Base-by-base conservation (phyloP, 92 coral and sea anemone species). In the Palythoa grandis region DNA sequence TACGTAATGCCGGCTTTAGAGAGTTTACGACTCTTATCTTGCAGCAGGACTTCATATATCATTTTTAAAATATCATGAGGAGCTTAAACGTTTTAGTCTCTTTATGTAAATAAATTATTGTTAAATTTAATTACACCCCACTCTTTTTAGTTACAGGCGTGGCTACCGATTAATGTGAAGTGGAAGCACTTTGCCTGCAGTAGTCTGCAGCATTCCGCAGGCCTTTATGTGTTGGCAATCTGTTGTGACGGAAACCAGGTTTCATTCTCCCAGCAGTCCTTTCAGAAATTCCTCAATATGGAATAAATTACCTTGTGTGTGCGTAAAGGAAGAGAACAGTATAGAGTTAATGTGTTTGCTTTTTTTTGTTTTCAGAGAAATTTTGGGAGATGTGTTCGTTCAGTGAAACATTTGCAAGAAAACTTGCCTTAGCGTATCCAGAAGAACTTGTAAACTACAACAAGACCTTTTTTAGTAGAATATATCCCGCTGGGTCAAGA, bases 301-400 rank as follows among this genome's bases (percentile, higher is more conserved):
- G 11, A 56, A 56, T 56, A 56, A 56, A 56, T 56, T 12, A 56
- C 11, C 61, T 56, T 56, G 61, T 56, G 61, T 13, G 61, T 56
- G 19, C 16, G 15, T 19, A 17, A 8, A 63, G 69, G 69, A 58
- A n/a, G 20, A 58, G 65, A 58, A 2, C 65, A 58, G 65, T 58
- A 56, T 56, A 19, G 7, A 63, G 22, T 19, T n/a, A 63, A 63
- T 11, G 22, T 60, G 3, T 19, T 19, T 63, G 24, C 19, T 63
- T 63, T 19, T 0, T 63, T 63, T 63, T 63, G 7, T 63, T 19
- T 63, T 37, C 82, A 97, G 99, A 97, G 80, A 90, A 93, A 88
- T 95, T 89, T 85, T 97, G 98, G 98, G 99, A 97, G 54, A 91
- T 97, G 99, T 90, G 98, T 76, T 97, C 99, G 1, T 88, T 97